Conservation (phyloP, 1,140 invertebrate genomes). For the Galleria mellonella region DNA sequence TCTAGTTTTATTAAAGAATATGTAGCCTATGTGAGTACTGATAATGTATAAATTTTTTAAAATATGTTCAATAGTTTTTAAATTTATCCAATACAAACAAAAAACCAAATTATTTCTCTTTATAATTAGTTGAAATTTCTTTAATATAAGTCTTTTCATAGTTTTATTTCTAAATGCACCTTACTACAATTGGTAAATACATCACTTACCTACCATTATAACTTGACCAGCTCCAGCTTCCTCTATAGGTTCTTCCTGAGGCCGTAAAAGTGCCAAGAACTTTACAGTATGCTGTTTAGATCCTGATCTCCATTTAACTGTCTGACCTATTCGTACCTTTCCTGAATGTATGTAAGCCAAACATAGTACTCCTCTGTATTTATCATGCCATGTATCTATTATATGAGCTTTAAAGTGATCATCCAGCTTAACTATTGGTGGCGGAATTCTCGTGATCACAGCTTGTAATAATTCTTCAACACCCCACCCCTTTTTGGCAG, state of each 20-base stretch:
- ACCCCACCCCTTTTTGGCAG: conserved; percentile 92
- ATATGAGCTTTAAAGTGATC: conserved; percentile 86
- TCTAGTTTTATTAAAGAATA: too few relatives aligned
- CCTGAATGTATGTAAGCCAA: conserved; percentile 89
- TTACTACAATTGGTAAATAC: background rate
- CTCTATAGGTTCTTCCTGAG: conserved; percentile 81
- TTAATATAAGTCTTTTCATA: too few relatives aligned
- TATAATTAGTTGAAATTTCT: too few relatives aligned
- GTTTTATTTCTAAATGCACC: too few relatives aligned
- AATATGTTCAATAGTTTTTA: too few relatives aligned
- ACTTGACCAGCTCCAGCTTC: conserved; percentile 79
- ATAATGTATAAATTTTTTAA: too few relatives aligned
- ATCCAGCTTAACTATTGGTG: conserved; percentile 78
- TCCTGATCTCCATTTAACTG: conserved; percentile 78
- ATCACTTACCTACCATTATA: conserved; percentile 64
- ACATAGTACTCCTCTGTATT: conserved; percentile 88
- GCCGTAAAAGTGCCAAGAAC: conserved; percentile 86
- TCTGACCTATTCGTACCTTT: conserved; percentile 78
- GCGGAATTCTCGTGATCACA: conserved; percentile 86
- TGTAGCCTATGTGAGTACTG: too few relatives aligned
- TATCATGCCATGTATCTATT: conserved; percentile 97
- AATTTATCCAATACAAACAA: too few relatives aligned
- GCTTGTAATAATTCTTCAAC: conserved; percentile 85
- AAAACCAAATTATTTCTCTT: too few relatives aligned
- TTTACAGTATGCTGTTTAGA: conserved; percentile 85